Base-by-base conservation (phyloP, 2,113 vertebrate species). In the Cryptomyrus ogoouensis region DNA sequence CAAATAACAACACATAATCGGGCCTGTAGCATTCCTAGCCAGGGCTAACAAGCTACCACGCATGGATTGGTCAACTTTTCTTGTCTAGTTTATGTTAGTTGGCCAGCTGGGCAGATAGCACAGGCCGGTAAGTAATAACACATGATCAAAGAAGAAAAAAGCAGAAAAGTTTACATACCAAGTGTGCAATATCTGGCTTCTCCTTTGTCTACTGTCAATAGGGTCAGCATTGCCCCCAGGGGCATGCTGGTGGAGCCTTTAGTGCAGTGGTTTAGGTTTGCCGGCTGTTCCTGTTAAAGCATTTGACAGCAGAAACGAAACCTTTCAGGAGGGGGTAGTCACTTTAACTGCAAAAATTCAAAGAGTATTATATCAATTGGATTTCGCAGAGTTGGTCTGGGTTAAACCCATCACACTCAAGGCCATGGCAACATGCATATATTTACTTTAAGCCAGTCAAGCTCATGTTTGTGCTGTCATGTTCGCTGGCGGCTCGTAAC, bases 331-430 rank as follows among this genome's bases (percentile, higher is more conserved):
- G 56, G 83, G 87, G 52, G 31, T 87, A 47, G 56, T 52, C 89
- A 90, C 85, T 89, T 90, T 93, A 88, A 94, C 93, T 95, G 94
- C 92, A 93, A 93, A 80, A 92, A 95, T 94, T 95, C 94, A 95
- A 94, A 96, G 91, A 94, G 94, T 96, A 96, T 96, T 96, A 96
- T 95, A 94, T 94, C 94, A 95, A 96, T 96, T 96, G 96, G 95
- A 96, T 97, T 97, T 94, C 95, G 94, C 93, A 53, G 93, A 95
- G 94, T 97, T 96, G 96, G 94, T 96, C 94, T 95, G 95, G 95
- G 95, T 97, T 96, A 96, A 97, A 96, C 95, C 96, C 95, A 95
- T 96, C 97, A 96, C 94, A 94, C 94, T 95, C 94, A 92, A 92
- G 96, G 97, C 94, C 95, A 93, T 95, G 95, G 93, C 95, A 95